phyloP scores from a whole-genome alignment of 2,113 vertebrate genomes.

The Menidia beryllina region DNA sequence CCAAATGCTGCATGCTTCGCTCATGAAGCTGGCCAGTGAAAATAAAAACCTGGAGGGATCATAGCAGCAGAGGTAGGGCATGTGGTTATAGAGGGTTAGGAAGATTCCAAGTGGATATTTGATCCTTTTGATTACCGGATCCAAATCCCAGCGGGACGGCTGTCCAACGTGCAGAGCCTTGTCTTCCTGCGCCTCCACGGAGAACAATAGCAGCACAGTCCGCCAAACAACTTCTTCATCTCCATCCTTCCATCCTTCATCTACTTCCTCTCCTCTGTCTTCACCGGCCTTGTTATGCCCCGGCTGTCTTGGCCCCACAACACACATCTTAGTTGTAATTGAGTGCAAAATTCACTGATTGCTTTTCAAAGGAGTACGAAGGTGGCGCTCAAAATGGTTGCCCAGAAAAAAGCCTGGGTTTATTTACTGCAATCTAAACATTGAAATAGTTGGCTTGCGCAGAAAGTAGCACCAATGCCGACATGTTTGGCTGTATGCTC shows the following conservation, averaged over 20 bases:
- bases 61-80: constrained; percentile 22
- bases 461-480: constrained; percentile 52
- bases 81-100: constrained; percentile 35
- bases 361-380: constrained; percentile 66
- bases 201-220: constrained; percentile 60
- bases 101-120: constrained; percentile 54
- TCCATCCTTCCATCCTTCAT: constrained; percentile 48
- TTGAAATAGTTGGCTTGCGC: constrained; percentile 54
- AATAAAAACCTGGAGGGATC: constrained; percentile 27
- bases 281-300: constrained; percentile 32
- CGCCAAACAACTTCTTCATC: constrained; percentile 60
- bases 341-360: constrained; percentile 72
- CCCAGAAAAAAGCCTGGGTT: constrained; percentile 57
- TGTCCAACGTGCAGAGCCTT: constrained; percentile 28
- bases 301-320: constrained; percentile 46
- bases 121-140: constrained; percentile 59
- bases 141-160: constrained; percentile 56
- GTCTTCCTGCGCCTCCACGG: constrained; percentile 37
- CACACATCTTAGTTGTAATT: constrained; percentile 52
- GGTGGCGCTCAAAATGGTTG: constrained; percentile 48
- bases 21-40: constrained; percentile 4
- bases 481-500: constrained; percentile 55
- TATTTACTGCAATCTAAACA: constrained; percentile 76
- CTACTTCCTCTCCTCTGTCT: constrained; percentile 39
- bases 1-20: constrained; percentile 1